phyloP scores from a whole-genome alignment of 2,797 vertebrate genomes.

The Glyptemys insculpta region DNA sequence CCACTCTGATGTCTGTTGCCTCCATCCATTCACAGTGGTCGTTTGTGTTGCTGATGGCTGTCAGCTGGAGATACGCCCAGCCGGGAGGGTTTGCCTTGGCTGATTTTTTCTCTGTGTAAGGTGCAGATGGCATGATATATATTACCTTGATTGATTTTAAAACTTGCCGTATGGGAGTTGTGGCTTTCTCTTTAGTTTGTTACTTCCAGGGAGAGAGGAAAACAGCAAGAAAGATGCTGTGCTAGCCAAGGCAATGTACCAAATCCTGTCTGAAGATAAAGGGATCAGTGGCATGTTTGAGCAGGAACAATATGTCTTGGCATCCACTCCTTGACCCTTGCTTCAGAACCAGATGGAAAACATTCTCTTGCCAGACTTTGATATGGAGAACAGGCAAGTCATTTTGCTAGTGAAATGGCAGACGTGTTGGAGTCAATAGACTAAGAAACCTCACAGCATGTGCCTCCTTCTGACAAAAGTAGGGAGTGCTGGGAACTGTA shows the following conservation, averaged over 20 bases:
- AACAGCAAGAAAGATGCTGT: constrained; percentile 33
- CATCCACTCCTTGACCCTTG: constrained; percentile 60
- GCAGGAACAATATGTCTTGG: constrained; percentile 66
- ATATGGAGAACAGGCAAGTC: constrained; percentile 21
- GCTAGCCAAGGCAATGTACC: constrained; percentile 60
- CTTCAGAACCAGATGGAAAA: constrained; percentile 67
- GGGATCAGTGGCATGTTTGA: constrained; percentile 56
- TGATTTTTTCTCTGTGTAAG: neutral
- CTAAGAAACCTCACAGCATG: constrained; percentile 25
- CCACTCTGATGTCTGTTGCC: neutral
- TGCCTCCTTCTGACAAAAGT: constrained; percentile 40
- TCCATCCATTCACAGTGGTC: neutral
- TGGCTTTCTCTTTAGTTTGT: neutral
- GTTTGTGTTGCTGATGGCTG: neutral
- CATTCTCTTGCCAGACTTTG: constrained; percentile 35
- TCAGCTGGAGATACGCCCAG: neutral
- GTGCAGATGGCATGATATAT: neutral
- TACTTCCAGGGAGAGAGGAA: constrained; percentile 9
- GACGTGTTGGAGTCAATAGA: constrained; percentile 56
- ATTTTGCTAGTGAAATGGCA: constrained; percentile 50
- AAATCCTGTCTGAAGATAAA: constrained; percentile 48
- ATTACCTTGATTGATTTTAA: constrained; percentile 18
- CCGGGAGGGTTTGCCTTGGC: neutral
- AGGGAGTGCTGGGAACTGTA: neutral
- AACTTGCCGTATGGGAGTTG: neutral